Conservation (phyloP, 2,113 vertebrate genomes). For the Catharus fuscescens region DNA sequence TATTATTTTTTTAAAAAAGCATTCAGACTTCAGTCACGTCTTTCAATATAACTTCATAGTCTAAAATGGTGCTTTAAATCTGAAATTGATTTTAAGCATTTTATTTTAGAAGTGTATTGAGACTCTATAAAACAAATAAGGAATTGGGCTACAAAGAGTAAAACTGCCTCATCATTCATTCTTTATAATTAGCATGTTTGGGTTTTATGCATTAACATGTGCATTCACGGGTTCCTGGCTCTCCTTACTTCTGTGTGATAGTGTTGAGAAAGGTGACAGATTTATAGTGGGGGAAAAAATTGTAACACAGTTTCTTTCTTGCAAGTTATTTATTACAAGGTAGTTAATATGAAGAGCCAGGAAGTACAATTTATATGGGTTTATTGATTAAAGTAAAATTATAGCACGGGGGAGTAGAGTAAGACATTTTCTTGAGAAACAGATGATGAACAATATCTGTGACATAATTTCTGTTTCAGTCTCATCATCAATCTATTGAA, state of each 20-base stretch:
- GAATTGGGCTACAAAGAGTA: not conserved
- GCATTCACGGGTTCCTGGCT: not conserved
- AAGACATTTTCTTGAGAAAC: not conserved
- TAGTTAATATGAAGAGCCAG: not conserved
- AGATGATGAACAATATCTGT: not conserved
- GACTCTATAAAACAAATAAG: not conserved
- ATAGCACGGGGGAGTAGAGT: not conserved
- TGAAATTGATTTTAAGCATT: not conserved
- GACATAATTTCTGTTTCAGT: not conserved
- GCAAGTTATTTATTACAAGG: not conserved
- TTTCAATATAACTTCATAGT: not conserved
- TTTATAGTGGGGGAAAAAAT: not conserved
- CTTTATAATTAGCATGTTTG: not conserved
- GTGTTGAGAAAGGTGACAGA: not conserved
- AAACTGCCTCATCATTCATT: not conserved
- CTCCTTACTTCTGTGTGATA: not conserved
- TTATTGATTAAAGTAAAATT: not conserved
- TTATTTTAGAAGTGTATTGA: not conserved
- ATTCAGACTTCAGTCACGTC: not conserved
- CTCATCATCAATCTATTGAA: not conserved
- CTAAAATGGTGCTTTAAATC: not conserved
- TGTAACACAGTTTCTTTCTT: not conserved
- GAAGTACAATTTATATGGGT: not conserved
- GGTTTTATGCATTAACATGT: not conserved
- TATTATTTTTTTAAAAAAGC: not conserved